Conservation (phyloP, 2,888 invertebrate genomes). For the Ceriagrion tenellum region DNA sequence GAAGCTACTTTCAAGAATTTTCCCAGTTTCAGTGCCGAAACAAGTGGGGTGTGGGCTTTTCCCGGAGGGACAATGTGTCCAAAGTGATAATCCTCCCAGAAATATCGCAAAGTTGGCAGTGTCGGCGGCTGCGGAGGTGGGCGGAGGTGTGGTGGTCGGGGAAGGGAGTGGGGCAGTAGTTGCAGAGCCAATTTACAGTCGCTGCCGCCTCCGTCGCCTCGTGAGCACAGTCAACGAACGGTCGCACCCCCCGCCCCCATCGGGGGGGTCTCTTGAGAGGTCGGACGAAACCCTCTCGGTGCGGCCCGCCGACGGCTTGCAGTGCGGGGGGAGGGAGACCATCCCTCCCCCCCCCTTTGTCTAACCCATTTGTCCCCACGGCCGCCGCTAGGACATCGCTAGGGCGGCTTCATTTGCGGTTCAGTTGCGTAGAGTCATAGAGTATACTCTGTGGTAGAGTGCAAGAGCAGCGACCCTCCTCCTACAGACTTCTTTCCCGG, state of each 20-base stretch:
- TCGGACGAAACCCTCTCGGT: neutral
- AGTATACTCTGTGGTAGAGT: no score
- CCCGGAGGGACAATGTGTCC: neutral
- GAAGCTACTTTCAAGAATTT: no score
- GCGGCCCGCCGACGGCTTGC: neutral
- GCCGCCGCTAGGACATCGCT: no score
- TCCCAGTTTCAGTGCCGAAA: neutral
- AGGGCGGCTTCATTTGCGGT: neutral
- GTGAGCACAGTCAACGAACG: no score
- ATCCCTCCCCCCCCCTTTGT: neutral
- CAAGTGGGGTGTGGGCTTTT: neutral
- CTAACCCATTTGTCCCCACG: no score
- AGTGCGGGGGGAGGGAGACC: neutral
- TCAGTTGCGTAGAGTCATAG: neutral
- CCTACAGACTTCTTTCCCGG: no score
- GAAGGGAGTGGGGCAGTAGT: neutral
- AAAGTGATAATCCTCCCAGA: neutral
- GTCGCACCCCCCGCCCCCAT: no score
- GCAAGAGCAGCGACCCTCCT: no score
- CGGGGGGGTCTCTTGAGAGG: no score
- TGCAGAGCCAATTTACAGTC: neutral
- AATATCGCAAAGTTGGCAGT: conserved; percentile 29
- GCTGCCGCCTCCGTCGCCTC: neutral
- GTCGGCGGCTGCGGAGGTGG: neutral
- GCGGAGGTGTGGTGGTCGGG: neutral